Conservation (phyloP, 2,888 invertebrate genomes). For the Raillietiella orientalis region DNA sequence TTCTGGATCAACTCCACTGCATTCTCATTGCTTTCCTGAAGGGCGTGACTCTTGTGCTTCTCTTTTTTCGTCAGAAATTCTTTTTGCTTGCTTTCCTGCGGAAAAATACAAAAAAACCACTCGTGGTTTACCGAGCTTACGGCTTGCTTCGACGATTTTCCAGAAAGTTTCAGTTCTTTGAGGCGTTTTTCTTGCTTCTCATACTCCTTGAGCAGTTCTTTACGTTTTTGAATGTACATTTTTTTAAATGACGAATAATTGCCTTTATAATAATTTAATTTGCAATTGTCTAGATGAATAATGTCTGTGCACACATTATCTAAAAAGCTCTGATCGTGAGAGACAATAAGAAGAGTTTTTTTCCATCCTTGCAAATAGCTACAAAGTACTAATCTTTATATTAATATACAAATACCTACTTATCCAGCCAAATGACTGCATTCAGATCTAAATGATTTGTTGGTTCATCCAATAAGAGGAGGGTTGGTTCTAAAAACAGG, state of each 20-base stretch:
- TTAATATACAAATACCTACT: constrained; percentile 23
- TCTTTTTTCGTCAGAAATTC: constrained; percentile 51
- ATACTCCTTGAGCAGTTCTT: constrained; percentile 81
- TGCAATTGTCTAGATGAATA: constrained; percentile 78
- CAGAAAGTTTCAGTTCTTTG: constrained; percentile 77
- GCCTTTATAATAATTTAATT: constrained; percentile 84
- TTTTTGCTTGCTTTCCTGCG: constrained; percentile 56
- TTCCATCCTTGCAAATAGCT: constrained; percentile 94
- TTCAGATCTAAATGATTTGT: constrained; percentile 97
- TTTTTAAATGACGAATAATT: constrained; percentile 96
- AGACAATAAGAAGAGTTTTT: constrained; percentile 87
- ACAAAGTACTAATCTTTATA: too few species aligned
- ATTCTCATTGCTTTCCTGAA: constrained; percentile 38
- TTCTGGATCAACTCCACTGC: constrained; percentile 44
- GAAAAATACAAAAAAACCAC: constrained; percentile 2
- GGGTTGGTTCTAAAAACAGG: constrained; percentile 78
- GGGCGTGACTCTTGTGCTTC: constrained; percentile 34
- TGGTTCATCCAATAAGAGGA: constrained; percentile 91
- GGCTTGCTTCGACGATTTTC: constrained; percentile 81
- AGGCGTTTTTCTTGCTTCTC: constrained; percentile 90
- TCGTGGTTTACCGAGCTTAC: constrained; percentile 10
- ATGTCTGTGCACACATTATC: constrained; percentile 99
- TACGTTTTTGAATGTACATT: constrained; percentile 76
- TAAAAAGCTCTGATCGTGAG: constrained; percentile 97
- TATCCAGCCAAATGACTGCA: constrained; percentile 98